Evolutionary conservation across 2,888 invertebrate species (phyloP), one percentile per base, ranked within the genome.

Genomic region (Nysson spinosus): DNA sequence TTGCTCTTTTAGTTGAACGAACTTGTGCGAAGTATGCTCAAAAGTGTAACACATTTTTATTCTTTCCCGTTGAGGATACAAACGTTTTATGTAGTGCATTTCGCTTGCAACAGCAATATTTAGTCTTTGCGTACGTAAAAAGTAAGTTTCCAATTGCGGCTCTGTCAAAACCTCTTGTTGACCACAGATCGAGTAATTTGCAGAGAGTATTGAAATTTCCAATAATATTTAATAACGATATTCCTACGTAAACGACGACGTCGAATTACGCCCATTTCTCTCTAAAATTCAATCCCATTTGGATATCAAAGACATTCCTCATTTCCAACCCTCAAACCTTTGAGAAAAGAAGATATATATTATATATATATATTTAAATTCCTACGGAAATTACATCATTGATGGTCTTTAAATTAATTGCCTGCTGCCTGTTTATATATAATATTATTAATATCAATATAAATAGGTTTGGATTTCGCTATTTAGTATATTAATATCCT

Each of bases 381-480:
- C 72, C 70, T 72, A 76, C 69, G 74, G 68, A 79, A 72, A 69
- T 76, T 74, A 72, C 70, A 75, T 75, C 72, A 69, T 82, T 76
- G 75, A 83, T 79, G 79, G 79, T 83, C 78, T 79, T 78, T 69
- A 70, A 74, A 80, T 77, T 80, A 81, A 84, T 77, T 85, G 85
- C 84, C 82, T 86, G 85, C 82, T 86, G 86, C 86, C 82, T 86
- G 85, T 79, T 81, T 77, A 77, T 75, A 69, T 68, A 51, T 47
- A 66, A 60, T 77, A 69, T 77, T 57, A 75, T 77, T 78, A 77
- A 78, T 79, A 75, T 71, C 70, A 39, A 71, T 65, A 72, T 57
- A 71, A 70, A 75, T 49, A 70, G 64, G 77, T 80, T 78, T 75
- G 75, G 65, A 73, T 72, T 74, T 70, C 68, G 73, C 77, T 75